Conservation (phyloP, 2,113 vertebrate species). For the Columba janthina region DNA sequence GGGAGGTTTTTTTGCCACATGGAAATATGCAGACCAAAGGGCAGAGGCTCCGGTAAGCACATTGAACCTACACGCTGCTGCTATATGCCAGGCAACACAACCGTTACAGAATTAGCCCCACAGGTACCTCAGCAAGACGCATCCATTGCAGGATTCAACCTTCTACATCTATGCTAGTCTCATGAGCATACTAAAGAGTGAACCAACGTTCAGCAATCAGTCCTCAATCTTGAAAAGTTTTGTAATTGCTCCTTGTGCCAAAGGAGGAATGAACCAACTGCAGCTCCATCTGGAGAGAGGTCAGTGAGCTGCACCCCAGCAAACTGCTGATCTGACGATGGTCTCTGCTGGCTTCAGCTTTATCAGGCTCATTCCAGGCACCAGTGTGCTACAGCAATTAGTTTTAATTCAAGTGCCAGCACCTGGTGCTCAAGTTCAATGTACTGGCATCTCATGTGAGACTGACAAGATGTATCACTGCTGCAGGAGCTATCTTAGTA, state of each 20-base stretch:
- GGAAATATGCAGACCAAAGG: background rate
- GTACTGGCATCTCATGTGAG: conserved; percentile 27
- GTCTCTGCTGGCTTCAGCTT: background rate
- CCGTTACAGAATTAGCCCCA: accelerated
- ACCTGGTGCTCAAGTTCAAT: background rate
- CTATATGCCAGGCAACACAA: background rate
- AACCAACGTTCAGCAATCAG: accelerated
- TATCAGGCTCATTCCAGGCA: background rate
- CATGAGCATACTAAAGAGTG: background rate
- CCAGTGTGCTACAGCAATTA: background rate
- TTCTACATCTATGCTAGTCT: background rate
- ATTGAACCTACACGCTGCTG: background rate
- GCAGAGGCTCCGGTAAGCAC: background rate
- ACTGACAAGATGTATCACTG: background rate
- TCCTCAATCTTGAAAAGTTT: background rate
- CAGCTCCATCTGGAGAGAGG: background rate
- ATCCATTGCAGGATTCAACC: background rate
- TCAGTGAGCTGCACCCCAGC: background rate
- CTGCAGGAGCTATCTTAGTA: background rate
- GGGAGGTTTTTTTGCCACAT: background rate
- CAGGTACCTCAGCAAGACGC: background rate
- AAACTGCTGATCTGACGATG: background rate
- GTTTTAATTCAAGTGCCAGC: background rate
- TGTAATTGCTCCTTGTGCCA: background rate
- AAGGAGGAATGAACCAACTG: background rate